phyloP scores from a whole-genome alignment of 2,888 invertebrate species.

The Sinohyriopsis cumingii region DNA sequence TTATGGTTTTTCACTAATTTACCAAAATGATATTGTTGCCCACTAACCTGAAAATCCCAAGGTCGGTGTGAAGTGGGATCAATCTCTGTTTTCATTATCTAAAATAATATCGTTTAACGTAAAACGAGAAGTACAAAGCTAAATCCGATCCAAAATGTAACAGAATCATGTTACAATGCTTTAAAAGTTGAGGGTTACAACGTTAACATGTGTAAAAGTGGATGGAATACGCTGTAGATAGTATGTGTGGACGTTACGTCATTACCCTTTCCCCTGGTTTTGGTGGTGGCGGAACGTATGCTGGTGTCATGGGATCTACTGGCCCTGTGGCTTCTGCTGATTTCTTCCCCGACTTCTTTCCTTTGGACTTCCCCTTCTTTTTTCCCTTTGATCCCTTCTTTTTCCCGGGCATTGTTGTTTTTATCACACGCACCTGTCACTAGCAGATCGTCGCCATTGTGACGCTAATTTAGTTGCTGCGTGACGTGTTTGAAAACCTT shows the following conservation, averaged over 20 bases:
- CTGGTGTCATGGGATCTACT: slow-evolving; percentile 45
- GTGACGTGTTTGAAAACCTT: slow-evolving; percentile 29
- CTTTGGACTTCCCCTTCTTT: slow-evolving; percentile 37
- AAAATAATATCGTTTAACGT: too few relatives aligned
- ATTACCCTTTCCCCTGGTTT: slow-evolving; percentile 58
- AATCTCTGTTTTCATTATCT: too few relatives aligned
- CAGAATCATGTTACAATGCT: too few relatives aligned
- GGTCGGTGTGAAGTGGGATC: too few relatives aligned
- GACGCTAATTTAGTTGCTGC: slow-evolving; percentile 49
- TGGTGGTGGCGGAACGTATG: slow-evolving; percentile 53
- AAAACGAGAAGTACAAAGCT: too few relatives aligned
- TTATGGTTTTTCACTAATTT: too few relatives aligned
- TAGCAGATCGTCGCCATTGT: slow-evolving; percentile 41
- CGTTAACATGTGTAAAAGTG: too few relatives aligned
- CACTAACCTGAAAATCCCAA: too few relatives aligned
- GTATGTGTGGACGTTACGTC: background rate
- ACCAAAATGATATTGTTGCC: too few relatives aligned
- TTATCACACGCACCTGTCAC: slow-evolving; percentile 22
- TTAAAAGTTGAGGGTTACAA: too few relatives aligned
- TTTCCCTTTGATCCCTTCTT: slow-evolving; percentile 43
- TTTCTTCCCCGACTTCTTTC: slow-evolving; percentile 29
- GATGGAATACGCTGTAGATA: too few relatives aligned
- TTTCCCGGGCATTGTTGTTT: slow-evolving; percentile 34
- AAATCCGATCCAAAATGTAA: too few relatives aligned
- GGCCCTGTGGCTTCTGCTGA: slow-evolving; percentile 20